Evolutionary conservation across 2,888 invertebrate species (phyloP), one percentile per base, ranked within the genome.

Genomic region (Chrysopilus asiliformis): DNA sequence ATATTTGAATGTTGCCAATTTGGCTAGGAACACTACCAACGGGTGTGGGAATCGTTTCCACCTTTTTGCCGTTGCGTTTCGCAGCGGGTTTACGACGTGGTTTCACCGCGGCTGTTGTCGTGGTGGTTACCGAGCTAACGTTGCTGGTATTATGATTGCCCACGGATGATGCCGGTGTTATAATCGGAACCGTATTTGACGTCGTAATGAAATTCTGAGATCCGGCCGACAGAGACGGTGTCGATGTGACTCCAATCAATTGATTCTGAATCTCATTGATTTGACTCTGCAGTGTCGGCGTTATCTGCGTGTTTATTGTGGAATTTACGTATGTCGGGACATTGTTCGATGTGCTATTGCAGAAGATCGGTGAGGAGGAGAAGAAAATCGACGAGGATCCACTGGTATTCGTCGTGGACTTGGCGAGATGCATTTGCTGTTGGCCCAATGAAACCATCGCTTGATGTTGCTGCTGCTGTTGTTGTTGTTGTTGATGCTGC

Each of bases 1-100:
- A 64, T 43, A 64, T 65, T 48, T 64, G 64, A 42, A 64, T 64
- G 39, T 64, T 64, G 43, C 64, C 64, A 42, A 64, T 64, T 47
- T 64, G 65, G 43, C 61, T 63, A 42, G 65, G 64, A 45, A 65
- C 64, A 40, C 43, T 49, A 41, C 49, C 48, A 41, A 49, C 48
- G 44, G 43, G 41, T 43, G 36, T 39, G 14, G 32, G 33, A n/a
- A 47, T 43, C 5, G 46, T 39, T 17, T 59, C 59, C 16, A 55
- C 50, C 41, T 62, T 62, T 42, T 61, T 61, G 3, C 53, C 51
- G 36, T 58, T 60, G 12, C 59, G 48, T 12, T 57, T 56, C 6
- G 55, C 55, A 3, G 59, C 54, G 4, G 59, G 59, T 36, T 62
- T 62, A 13, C 62, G 52, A 10, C 61, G 51, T 3, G 63, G 59